Conservation (phyloP, 53 echinoderm and acorn worm genomes). For the Mesocentrotus franciscanus region DNA sequence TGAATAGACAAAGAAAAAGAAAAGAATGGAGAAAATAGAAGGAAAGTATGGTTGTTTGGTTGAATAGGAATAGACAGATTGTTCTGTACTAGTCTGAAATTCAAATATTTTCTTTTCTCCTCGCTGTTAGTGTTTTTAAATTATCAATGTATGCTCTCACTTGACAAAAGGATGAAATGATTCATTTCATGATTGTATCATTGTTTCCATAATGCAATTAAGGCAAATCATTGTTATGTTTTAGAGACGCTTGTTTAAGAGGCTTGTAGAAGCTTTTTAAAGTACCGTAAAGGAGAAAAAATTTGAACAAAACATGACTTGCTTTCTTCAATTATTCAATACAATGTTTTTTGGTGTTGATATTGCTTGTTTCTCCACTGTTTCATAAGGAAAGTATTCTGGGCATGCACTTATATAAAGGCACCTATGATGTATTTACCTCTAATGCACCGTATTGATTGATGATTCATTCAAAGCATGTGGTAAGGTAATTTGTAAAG, state of each 20-base stretch:
- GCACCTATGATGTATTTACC: no score
- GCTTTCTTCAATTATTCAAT: not conserved
- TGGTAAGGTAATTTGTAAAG: slow-evolving; percentile 10
- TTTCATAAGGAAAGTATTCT: not conserved
- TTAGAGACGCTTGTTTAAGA: not conserved
- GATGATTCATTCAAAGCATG: not conserved
- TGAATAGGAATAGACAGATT: no score
- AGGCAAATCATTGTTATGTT: not conserved
- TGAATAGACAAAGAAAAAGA: no score
- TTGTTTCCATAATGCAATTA: not conserved
- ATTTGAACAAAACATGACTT: not conserved
- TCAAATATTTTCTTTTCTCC: not conserved
- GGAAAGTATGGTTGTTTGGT: no score
- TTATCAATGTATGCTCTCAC: not conserved
- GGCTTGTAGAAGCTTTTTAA: not conserved
- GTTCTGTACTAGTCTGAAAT: not conserved
- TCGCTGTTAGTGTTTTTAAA: not conserved
- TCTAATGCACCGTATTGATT: not conserved
- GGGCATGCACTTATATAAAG: not conserved
- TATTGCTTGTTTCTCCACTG: not conserved
- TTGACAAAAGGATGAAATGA: not conserved
- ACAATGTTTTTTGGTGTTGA: not conserved
- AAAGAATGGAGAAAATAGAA: no score
- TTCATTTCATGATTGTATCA: not conserved
- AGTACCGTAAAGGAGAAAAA: not conserved